phyloP scores from a whole-genome alignment of 2,113 vertebrate species.

The Vulpes ferrilata region DNA sequence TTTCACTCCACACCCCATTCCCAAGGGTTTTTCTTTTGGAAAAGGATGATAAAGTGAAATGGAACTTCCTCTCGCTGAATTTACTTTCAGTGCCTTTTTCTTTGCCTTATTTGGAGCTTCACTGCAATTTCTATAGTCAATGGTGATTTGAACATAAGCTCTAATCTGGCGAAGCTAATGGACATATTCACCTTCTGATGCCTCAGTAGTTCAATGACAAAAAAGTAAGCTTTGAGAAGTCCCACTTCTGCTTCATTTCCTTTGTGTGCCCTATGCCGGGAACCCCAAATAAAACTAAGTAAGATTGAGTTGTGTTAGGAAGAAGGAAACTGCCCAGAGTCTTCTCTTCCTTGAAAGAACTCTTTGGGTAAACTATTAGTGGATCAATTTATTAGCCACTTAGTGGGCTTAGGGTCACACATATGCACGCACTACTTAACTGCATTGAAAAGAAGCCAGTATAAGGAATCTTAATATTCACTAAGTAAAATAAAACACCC shows the following conservation, averaged over 20 bases:
- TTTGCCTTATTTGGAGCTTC: neutral
- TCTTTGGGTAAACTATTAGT: conserved; percentile 54
- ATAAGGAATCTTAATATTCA: neutral
- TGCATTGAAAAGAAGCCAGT: neutral
- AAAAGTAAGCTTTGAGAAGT: neutral
- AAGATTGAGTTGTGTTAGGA: neutral
- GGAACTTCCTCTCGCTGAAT: neutral
- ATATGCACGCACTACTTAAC: fast-evolving
- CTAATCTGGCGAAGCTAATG: neutral
- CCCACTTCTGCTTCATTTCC: neutral
- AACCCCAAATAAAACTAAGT: neutral
- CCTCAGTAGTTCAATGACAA: neutral
- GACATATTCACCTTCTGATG: conserved; percentile 6
- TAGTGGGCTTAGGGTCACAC: conserved; percentile 7
- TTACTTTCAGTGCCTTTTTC: neutral
- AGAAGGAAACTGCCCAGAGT: conserved; percentile 48
- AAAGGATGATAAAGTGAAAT: neutral
- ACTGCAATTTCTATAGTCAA: neutral
- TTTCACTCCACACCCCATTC: neutral
- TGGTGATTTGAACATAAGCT: neutral
- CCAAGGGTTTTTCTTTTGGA: neutral
- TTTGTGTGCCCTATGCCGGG: neutral
- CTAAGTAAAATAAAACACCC: neutral
- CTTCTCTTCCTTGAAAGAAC: conserved; percentile 58
- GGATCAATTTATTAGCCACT: conserved; percentile 63